Base-by-base conservation (phyloP, 2,113 vertebrate species). In the Engraulis encrasicolus region DNA sequence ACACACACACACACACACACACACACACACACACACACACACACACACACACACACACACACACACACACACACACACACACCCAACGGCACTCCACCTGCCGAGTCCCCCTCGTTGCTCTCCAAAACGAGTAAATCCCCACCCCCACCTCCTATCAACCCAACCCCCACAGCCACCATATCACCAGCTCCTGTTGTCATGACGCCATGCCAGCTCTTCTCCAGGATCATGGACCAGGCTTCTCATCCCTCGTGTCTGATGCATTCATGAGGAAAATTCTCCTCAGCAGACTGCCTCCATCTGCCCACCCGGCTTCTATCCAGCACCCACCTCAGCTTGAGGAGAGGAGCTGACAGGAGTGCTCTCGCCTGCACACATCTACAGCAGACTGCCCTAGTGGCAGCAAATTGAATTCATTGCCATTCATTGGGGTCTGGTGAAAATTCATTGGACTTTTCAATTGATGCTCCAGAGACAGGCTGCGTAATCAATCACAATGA, bases 261-360 rank as follows among this genome's bases (percentile, higher is more conserved):
- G 19, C 61, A 78, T 84, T 83, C 81, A 81, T 80, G 77, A 74
- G 71, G 83, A 86, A 78, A 66, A 74, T 15, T 74, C 66, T 40
- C 12, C 66, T 74, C 31, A 74, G 66, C 40, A 79, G 74, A 82
- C 37, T 82, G 52, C 81, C 81, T 50, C 85, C 50, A 74, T 82
- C 84, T 85, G 82, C 50, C 81, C 17, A 19, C 17, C 14, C 50
- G 6, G 20, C 49, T 58, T n/a, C n/a, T n/a, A n/a, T n/a, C n/a
- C n/a, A n/a, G n/a, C n/a, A n/a, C n/a, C 78, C 77, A 18, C 40
- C 27, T 37, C 49, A n/a, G 15, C 27, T 15, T 5, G 66, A 74
- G 66, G 17, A 34, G 66, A 74, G 18, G 27, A 31, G 27, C 31
- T 14, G 31, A 17, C 4, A 74, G 15, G 66, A 45, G 40, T 3